Evolutionary conservation across 1,140 invertebrate genomes (phyloP), one percentile per base, ranked within the genome.

Genomic region (Coptotermes formosanus): DNA sequence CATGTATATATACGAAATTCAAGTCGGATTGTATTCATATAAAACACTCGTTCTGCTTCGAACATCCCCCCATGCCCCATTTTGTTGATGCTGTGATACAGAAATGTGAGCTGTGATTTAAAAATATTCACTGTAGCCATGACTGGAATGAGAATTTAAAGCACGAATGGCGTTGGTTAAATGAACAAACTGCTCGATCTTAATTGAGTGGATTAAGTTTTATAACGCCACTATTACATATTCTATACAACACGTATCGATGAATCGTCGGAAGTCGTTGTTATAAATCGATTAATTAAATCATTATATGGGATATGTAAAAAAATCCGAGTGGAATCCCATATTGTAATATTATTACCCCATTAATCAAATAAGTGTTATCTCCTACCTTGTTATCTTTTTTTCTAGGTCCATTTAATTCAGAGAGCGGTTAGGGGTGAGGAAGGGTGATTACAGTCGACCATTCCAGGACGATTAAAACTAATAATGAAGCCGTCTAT

Each of bases 391-490:
- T 75, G 64, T 30, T 75, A 75, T 75, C 25, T 75, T 75, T 75
- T 75, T 75, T 30, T 75, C 64, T 1, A 30, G 64, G 64, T 75
- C 30, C 64, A 75, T 75, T 75, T 75, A 75, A 25, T 30, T 6
- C 64, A n/a, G 64, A 11, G 25, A n/a, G 64, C 25, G 25, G 64
- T 75, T 75, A 30, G 2, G 64, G n/a, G 64, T 75, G 52, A 75
- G 64, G n/a, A 6, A 30, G n/a, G 25, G 14, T 25, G 64, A 75
- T 75, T 75, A n/a, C 8, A 75, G 25, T 75, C 14, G 64, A n/a
- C 64, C 25, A 75, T 75, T 75, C 64, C n/a, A 75, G n/a, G n/a
- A n/a, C 25, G 64, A 75, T 75, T 75, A 75, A 75, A 75, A 75
- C 8, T 75, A 75, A 75, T 75, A 75, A 75, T 30, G 64, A 30